Evolutionary conservation across 2,113 vertebrate species (phyloP).

Genomic region (Syrrhaptes paradoxus): DNA sequence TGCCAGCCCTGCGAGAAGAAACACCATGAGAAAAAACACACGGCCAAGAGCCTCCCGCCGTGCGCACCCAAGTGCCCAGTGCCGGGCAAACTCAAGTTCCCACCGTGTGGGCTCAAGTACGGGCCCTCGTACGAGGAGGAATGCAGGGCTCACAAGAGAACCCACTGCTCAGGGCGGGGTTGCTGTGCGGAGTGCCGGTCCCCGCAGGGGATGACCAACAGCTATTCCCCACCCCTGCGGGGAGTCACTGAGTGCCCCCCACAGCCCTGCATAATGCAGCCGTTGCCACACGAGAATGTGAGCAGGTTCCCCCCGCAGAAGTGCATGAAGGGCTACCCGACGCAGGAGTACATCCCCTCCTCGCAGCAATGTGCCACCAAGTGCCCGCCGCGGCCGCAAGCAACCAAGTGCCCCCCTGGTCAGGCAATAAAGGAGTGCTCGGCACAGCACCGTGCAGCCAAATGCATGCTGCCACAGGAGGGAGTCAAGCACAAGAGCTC

Average conservation of each 20-base stretch:
- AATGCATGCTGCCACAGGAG: not conserved
- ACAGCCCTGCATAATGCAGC: rapidly evolving
- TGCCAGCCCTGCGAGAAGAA: not conserved
- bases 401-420: not conserved
- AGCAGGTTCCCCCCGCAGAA: not conserved
- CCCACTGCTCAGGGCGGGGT: rapidly evolving
- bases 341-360: not conserved
- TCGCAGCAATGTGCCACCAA: not conserved
- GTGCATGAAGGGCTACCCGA: slow-evolving; percentile 26
- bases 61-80: not conserved
- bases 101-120: slow-evolving; percentile 10
- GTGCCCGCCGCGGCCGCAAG: rapidly evolving
- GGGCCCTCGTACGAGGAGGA: not conserved
- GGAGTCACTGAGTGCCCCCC: slow-evolving; percentile 36
- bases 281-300: not conserved
- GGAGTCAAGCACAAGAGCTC: not conserved
- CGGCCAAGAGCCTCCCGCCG: not conserved
- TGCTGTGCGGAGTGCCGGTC: rapidly evolving
- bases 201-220: not conserved
- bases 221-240: not conserved
- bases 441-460: rapidly evolving
- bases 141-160: not conserved
- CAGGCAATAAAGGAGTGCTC: not conserved
- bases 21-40: rapidly evolving
- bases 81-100: not conserved